phyloP scores from a whole-genome alignment of 2,113 vertebrate genomes.

The Phyllostomus discolor region DNA sequence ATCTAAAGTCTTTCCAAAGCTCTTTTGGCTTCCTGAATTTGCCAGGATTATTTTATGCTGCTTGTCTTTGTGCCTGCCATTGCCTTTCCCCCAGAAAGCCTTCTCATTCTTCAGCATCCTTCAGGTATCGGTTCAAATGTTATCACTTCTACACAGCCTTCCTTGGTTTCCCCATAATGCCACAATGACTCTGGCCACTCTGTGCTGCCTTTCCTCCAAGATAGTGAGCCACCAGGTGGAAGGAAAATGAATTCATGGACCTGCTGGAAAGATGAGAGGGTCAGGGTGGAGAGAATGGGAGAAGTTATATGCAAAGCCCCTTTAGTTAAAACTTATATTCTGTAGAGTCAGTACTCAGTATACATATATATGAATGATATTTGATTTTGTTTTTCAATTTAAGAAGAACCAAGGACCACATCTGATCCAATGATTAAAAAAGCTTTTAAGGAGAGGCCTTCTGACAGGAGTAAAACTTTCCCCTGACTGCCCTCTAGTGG shows the following conservation, averaged over 20 bases:
- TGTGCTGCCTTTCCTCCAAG: background rate
- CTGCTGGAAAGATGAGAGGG: background rate
- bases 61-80: background rate
- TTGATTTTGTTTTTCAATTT: constrained; percentile 36
- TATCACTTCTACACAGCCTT: background rate
- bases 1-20: constrained; percentile 1
- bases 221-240: background rate
- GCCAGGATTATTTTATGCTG: background rate
- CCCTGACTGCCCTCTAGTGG: constrained; percentile 74
- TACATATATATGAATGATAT: background rate
- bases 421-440: constrained; percentile 1
- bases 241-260: background rate
- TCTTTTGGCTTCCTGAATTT: background rate
- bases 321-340: background rate
- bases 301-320: background rate
- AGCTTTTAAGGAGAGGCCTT: constrained; percentile 23
- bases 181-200: background rate
- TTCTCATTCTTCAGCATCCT: constrained; percentile 7
- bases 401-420: background rate
- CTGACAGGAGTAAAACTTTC: constrained; percentile 55
- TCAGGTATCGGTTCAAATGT: constrained; percentile 7
- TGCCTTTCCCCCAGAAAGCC: constrained; percentile 4
- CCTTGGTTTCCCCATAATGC: background rate
- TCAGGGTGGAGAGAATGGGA: background rate
- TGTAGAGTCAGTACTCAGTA: background rate